Evolutionary conservation across 2,797 vertebrate species (phyloP), one percentile per base, ranked within the genome.

Genomic region (Lepidocolaptes lacrymiger): DNA sequence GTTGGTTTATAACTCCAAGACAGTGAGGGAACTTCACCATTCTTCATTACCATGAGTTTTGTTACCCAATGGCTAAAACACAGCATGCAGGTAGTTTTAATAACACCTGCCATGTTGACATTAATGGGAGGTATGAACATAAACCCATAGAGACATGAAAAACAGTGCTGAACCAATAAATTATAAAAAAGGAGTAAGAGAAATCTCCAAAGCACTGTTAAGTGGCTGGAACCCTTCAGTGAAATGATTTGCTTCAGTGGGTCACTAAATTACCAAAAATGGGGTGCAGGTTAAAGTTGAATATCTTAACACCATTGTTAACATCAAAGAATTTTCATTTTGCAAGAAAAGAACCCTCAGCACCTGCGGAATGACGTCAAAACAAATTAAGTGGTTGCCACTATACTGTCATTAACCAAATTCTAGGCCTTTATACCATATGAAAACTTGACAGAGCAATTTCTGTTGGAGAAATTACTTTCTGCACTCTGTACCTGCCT

Each of bases 261-360:
- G 27, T 80, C 72, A 77, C 46, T 90, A 89, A 76, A 92, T 89
- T 62, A 79, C 34, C 34, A 59, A 64, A 80, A 91, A 49, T 14
- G 24, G 21, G 34, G 43, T 7, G 8, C 4, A 24, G 17, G 44
- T 54, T 88, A 77, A 67, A 83, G 43, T 0, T 75, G 52, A 76
- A 55, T 55, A 63, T 67, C 61, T 87, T 59, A 59, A 71, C 59
- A 87, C 52, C 12, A 17, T 87, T 89, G 90, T 51, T 66, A 87
- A 87, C 74, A 86, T 86, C 76, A 94, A 88, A 96, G 80, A 22
- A 14, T 24, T 82, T 73, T 91, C 14, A 36, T 66, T 81, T 85
- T 69, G 30, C 55, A 49, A 75, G 56, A 80, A 85, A 73, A 85
- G 32, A 71, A 5, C 26, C 39, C 20, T 55, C 44, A 44, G 36